Conservation (phyloP, 2,888 invertebrate species). For the Meganola albula region DNA sequence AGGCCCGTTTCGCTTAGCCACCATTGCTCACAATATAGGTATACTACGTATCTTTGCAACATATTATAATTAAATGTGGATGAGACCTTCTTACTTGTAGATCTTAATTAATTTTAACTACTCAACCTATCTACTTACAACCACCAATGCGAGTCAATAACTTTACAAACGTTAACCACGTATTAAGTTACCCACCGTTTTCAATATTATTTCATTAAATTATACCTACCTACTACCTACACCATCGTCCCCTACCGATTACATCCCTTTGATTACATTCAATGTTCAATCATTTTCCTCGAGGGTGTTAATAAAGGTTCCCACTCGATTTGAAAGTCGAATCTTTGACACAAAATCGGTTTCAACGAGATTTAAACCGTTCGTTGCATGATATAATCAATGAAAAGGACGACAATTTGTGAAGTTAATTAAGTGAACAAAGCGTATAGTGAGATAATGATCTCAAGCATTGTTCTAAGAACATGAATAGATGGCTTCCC, state of each 20-base stretch:
- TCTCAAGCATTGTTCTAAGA: slow-evolving; percentile 55
- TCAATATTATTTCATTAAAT: slow-evolving; percentile 69
- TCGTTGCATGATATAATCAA: slow-evolving; percentile 33
- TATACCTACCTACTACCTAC: slow-evolving; percentile 46
- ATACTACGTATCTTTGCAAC: no score
- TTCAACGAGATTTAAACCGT: slow-evolving; percentile 36
- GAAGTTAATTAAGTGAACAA: slow-evolving; percentile 64
- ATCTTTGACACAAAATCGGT: slow-evolving; percentile 31
- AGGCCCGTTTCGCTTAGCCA: no score
- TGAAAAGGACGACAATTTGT: slow-evolving; percentile 52
- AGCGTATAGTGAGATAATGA: slow-evolving; percentile 52
- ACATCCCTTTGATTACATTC: slow-evolving; percentile 49
- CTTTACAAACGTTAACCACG: no score
- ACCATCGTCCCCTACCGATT: slow-evolving; percentile 38
- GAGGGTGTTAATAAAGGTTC: slow-evolving; percentile 37
- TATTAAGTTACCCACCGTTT: slow-evolving; percentile 63
- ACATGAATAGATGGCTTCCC: slow-evolving; percentile 46
- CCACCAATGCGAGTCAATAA: no score
- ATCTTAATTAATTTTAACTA: no score
- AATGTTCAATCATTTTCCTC: slow-evolving; percentile 47
- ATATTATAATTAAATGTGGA: no score
- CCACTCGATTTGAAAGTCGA: slow-evolving; percentile 25
- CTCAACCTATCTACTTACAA: no score
- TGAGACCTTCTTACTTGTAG: no score
- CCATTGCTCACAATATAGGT: no score